These are phyloP conservation scores for Apis laboriosa DNA, from an alignment of 1,140 invertebrate genomes.

Conservation along the genomic window DNA sequence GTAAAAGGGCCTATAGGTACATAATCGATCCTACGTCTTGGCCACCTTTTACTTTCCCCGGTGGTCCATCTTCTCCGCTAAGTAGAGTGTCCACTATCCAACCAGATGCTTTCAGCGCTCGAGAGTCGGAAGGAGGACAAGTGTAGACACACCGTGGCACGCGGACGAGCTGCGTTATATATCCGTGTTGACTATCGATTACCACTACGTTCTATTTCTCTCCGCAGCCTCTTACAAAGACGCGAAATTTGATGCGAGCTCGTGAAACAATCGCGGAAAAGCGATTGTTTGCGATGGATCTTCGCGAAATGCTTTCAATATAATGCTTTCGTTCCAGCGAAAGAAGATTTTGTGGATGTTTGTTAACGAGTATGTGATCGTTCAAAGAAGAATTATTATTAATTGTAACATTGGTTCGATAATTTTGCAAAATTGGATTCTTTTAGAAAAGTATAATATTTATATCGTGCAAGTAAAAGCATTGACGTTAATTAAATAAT, in stretches of 20 bases:
- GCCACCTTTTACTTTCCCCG: constrained; percentile 30
- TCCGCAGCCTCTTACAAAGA: background rate
- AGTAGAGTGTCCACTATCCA: constrained; percentile 72
- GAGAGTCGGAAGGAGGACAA: constrained; percentile 59
- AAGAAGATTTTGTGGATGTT: background rate
- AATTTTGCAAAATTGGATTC: no score
- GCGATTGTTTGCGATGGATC: background rate
- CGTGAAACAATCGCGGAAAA: constrained; percentile 7
- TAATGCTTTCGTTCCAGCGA: background rate
- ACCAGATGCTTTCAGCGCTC: constrained; percentile 60
- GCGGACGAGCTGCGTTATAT: constrained; percentile 27
- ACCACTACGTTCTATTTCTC: constrained; percentile 33
- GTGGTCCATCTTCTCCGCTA: constrained; percentile 55
- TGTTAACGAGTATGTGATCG: background rate
- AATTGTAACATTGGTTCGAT: no score
- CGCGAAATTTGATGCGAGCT: constrained; percentile 13
- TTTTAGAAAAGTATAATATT: no score
- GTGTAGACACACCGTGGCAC: constrained; percentile 33
- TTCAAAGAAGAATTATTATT: no score
- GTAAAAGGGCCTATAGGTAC: constrained; percentile 55
- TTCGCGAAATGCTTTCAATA: background rate
- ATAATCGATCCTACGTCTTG: constrained; percentile 32
- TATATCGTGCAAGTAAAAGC: no score
- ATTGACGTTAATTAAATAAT: no score
- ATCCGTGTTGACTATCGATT: constrained; percentile 48